Conservation (phyloP, 2,797 vertebrate species). For the Karalla daura region DNA sequence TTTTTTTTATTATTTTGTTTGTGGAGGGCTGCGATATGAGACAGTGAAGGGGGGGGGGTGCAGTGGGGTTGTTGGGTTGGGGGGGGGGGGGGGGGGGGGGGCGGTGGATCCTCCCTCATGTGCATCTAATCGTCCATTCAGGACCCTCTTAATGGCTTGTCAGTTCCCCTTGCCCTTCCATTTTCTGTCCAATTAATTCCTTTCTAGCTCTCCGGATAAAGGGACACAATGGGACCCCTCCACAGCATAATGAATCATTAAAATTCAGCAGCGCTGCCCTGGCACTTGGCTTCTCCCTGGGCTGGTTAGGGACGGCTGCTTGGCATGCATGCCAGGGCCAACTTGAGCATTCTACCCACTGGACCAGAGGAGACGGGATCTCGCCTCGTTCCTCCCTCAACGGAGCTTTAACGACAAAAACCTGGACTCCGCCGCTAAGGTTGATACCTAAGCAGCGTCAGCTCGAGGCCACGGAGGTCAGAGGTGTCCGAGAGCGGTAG, state of each 20-base stretch:
- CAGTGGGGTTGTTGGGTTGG: too few relatives aligned
- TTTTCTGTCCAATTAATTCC: slow-evolving; percentile 99
- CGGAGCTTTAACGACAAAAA: slow-evolving; percentile 26
- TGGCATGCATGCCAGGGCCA: slow-evolving; percentile 86
- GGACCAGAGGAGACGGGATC: slow-evolving; percentile 69
- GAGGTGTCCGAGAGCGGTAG: background rate
- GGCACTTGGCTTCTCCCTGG: slow-evolving; percentile 88
- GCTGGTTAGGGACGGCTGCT: slow-evolving; percentile 82
- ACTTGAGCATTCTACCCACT: slow-evolving; percentile 84
- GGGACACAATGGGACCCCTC: slow-evolving; percentile 92
- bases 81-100: slow-evolving; percentile 45
- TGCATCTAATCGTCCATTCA: slow-evolving; percentile 93
- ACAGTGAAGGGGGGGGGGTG: slow-evolving; percentile 66
- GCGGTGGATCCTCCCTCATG: slow-evolving; percentile 82
- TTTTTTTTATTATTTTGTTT: slow-evolving; percentile 75
- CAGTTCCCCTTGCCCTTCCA: slow-evolving; percentile 95
- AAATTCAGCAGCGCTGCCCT: slow-evolving; percentile 93
- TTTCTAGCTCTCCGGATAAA: slow-evolving; percentile 98
- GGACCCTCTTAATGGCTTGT: slow-evolving; percentile 94
- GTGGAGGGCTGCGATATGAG: slow-evolving; percentile 80
- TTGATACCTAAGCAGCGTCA: background rate
- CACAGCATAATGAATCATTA: slow-evolving; percentile 96
- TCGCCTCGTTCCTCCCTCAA: slow-evolving; percentile 55
- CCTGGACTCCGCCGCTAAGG: slow-evolving; percentile 6
- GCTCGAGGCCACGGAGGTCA: background rate